phyloP scores from a whole-genome alignment of 2,113 vertebrate species.

The Anolis sagrei region DNA sequence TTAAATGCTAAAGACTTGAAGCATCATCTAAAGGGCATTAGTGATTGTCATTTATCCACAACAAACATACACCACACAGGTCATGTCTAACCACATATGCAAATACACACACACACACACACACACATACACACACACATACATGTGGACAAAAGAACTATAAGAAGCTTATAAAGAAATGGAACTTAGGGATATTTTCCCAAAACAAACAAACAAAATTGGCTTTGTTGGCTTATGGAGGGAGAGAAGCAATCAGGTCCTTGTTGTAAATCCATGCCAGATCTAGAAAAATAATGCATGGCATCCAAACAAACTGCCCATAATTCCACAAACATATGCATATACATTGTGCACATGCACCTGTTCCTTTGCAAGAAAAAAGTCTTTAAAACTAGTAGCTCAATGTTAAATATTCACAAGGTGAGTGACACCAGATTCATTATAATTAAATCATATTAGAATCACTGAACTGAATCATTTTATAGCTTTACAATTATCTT shows the following conservation, averaged over 20 bases:
- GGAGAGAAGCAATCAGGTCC: background rate
- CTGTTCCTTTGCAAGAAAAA: conserved; percentile 38
- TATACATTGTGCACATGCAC: conserved; percentile 13
- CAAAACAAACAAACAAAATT: background rate
- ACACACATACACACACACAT: no score
- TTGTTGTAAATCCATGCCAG: background rate
- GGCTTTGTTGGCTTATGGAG: no score
- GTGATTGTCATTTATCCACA: no score
- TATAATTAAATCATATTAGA: conserved; percentile 63
- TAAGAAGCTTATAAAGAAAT: background rate
- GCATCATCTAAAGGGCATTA: background rate
- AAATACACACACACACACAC: no score
- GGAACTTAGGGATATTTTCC: background rate
- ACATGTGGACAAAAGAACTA: background rate
- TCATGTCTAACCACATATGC: no score
- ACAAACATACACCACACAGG: no score
- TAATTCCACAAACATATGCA: conserved; percentile 29
- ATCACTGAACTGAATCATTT: conserved; percentile 66
- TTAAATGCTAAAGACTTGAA: background rate
- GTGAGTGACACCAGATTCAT: conserved; percentile 61
- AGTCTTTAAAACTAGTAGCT: conserved; percentile 54
- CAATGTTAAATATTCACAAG: conserved; percentile 61
- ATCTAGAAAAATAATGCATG: background rate
- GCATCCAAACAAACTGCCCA: background rate
- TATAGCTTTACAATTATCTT: conserved; percentile 67